These are phyloP conservation scores for Lepisosteus osseus DNA, from an alignment of 2,113 vertebrate genomes.

Conservation along the genomic window DNA sequence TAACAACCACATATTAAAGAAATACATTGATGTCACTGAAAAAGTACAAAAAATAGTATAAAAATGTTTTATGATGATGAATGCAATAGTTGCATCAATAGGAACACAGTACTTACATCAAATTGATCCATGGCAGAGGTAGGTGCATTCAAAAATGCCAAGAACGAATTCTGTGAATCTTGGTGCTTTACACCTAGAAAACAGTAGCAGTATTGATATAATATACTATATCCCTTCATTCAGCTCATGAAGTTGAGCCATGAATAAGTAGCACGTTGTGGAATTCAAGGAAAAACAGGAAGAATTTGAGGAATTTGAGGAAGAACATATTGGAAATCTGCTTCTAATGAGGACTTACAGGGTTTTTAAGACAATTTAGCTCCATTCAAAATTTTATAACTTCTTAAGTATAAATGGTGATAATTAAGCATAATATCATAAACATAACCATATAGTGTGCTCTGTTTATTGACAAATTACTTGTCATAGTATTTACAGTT, in stretches of 20 bases:
- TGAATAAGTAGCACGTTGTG: no score
- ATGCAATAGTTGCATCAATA: slow-evolving; percentile 4
- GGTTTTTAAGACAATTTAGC: no score
- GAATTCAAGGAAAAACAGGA: no score
- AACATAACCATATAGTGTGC: no score
- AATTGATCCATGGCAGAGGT: slow-evolving; percentile 92
- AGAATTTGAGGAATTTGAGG: no score
- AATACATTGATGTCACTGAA: background rate
- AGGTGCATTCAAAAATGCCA: slow-evolving; percentile 96
- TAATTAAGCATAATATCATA: no score
- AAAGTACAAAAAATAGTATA: background rate
- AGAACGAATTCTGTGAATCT: slow-evolving; percentile 98
- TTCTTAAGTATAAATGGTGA: no score
- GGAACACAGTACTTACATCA: slow-evolving; percentile 77
- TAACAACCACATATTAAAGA: background rate
- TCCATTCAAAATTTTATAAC: no score
- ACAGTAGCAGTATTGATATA: slow-evolving; percentile 66
- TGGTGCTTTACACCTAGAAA: slow-evolving; percentile 95
- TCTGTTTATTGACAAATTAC: no score
- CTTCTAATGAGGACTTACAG: no score
- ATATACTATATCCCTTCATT: slow-evolving; percentile 29
- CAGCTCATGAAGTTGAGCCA: background rate
- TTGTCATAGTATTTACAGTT: no score
- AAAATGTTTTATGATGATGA: background rate
- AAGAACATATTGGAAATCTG: no score